These are phyloP conservation scores for Parapristionchus giblindavisi DNA, from an alignment of 2,888 invertebrate species.

Conservation along the genomic window DNA sequence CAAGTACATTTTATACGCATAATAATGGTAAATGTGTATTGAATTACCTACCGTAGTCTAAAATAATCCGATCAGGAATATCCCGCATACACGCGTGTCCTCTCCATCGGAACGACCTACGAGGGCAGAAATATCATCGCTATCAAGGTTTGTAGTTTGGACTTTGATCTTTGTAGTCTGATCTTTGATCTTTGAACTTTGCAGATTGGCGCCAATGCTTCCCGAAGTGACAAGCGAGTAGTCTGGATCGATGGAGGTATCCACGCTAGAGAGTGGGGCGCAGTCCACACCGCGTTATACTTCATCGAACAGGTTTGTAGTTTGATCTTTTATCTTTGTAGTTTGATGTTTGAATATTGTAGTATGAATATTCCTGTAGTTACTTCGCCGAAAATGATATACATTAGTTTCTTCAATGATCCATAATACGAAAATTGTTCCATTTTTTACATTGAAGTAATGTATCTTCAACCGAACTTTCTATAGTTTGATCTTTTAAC, in stretches of 20 bases:
- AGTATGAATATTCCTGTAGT: too few relatives aligned
- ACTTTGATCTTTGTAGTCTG: not conserved
- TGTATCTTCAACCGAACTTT: too few relatives aligned
- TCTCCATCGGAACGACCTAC: slow-evolving; percentile 63
- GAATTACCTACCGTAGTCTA: too few relatives aligned
- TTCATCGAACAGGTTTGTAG: slow-evolving; percentile 65
- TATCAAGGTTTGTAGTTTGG: slow-evolving; percentile 54
- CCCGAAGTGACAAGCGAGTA: slow-evolving; percentile 54
- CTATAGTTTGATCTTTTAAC: too few relatives aligned
- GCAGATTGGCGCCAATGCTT: slow-evolving; percentile 60
- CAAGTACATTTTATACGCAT: too few relatives aligned
- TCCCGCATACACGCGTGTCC: slow-evolving; percentile 61
- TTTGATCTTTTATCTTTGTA: not conserved
- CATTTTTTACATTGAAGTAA: too few relatives aligned
- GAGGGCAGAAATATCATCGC: slow-evolving; percentile 65
- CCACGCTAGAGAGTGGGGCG: slow-evolving; percentile 68
- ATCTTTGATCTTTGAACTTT: not conserved
- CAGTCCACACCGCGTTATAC: slow-evolving; percentile 67
- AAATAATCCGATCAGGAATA: slow-evolving; percentile 44
- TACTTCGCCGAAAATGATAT: too few relatives aligned
- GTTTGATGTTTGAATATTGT: too few relatives aligned
- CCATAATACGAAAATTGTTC: too few relatives aligned
- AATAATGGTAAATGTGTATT: too few relatives aligned
- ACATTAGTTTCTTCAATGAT: too few relatives aligned
- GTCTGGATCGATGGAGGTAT: slow-evolving; percentile 69